Conservation (phyloP, 2,113 vertebrate genomes). For the Serilophus lunatus region DNA sequence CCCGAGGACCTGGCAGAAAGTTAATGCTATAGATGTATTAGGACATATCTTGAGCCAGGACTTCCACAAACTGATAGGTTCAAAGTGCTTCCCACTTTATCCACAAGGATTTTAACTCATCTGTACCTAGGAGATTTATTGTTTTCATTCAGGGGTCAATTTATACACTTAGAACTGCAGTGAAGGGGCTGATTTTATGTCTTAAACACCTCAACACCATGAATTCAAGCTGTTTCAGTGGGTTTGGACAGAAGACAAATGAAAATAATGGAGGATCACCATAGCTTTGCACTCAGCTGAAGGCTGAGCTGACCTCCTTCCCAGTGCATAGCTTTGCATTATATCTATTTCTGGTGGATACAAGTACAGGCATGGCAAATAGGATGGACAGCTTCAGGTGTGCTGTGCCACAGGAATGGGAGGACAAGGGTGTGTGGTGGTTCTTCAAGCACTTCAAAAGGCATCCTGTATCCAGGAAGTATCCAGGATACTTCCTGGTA, state of each 20-base stretch:
- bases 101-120: background rate
- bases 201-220: background rate
- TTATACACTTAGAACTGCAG: background rate
- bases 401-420: background rate
- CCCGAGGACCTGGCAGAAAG: background rate
- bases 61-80: background rate
- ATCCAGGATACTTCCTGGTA: too few species aligned
- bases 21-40: background rate
- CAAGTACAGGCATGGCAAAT: background rate
- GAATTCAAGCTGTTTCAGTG: background rate
- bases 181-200: background rate
- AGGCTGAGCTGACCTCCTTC: background rate
- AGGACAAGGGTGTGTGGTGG: rapidly evolving
- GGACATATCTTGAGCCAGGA: background rate
- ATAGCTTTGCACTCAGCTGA: background rate
- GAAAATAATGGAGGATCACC: background rate
- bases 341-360: rapidly evolving
- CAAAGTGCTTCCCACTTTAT: background rate
- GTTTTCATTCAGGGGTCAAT: background rate
- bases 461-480: too few species aligned
- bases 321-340: background rate
- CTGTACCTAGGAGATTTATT: background rate
- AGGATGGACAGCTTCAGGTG: background rate
- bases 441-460: background rate
- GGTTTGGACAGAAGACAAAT: background rate